A percentile compares a stretch with the other conserved stretches of the same genome.
Evolutionary conservation across 2,888 invertebrate species (phyloP).

Genomic region (Gastracanthus pulcherrimus): DNA sequence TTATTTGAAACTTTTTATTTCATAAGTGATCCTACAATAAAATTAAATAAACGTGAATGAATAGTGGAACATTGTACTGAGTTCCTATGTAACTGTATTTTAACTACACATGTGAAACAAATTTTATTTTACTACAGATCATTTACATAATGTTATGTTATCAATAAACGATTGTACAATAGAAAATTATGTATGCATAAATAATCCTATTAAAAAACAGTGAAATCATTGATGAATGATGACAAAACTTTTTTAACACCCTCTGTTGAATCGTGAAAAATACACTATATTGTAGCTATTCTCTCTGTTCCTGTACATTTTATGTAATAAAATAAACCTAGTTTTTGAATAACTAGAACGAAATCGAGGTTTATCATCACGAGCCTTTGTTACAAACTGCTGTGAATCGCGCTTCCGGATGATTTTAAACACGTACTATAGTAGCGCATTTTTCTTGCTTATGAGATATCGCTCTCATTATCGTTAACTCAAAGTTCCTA

Average conservation of each 20-base stretch:
- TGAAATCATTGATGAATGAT: constrained; percentile 1
- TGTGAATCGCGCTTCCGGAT: constrained; percentile 33
- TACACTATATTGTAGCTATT: background rate
- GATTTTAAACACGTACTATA: background rate
- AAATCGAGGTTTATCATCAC: constrained; percentile 1
- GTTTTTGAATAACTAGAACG: constrained; percentile 12
- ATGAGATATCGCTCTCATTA: constrained; percentile 19
- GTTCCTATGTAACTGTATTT: constrained; percentile 29
- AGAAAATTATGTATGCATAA: constrained; percentile 39
- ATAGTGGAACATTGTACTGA: constrained; percentile 27
- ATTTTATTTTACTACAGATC: constrained; percentile 38
- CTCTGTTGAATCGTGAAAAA: background rate
- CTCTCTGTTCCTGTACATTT: constrained; percentile 9
- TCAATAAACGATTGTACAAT: constrained; percentile 19
- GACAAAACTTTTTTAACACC: constrained; percentile 15
- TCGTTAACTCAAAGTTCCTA: constrained; percentile 43
- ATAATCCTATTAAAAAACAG: constrained; percentile 36
- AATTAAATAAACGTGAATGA: no score
- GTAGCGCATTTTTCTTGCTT: background rate
- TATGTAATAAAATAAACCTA: constrained; percentile 14
- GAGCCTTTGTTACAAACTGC: constrained; percentile 3
- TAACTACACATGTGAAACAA: constrained; percentile 22
- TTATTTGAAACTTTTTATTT: constrained; percentile 37
- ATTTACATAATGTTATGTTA: constrained; percentile 29
- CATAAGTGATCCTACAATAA: constrained; percentile 27